Percentiles rank a stretch among this genome's conserved stretches.
Evolutionary conservation across 2,113 vertebrate genomes (phyloP).

Genomic region (Cyanoramphus novaezelandiae): DNA sequence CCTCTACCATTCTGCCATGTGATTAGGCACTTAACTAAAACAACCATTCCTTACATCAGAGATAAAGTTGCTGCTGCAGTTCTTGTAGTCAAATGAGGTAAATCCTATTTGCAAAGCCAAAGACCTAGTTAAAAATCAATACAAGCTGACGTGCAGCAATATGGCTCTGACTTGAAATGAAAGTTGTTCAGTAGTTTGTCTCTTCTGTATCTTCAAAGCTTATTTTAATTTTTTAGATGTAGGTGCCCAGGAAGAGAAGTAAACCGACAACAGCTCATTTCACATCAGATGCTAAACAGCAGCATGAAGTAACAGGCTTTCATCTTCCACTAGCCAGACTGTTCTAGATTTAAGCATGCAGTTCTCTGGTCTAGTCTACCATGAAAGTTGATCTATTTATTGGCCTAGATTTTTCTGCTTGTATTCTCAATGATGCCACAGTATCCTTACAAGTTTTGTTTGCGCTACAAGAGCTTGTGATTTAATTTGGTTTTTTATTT

Average conservation of each 20-base stretch:
- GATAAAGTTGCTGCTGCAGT: background rate
- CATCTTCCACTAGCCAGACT: slow-evolving; percentile 58
- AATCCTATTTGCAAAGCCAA: background rate
- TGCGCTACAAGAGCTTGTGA: background rate
- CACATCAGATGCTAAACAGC: slow-evolving; percentile 30
- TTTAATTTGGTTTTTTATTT: background rate
- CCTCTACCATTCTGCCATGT: background rate
- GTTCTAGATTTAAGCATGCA: slow-evolving; percentile 41
- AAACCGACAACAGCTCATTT: background rate
- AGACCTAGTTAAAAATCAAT: slow-evolving; percentile 28
- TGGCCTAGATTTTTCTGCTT: slow-evolving; percentile 52
- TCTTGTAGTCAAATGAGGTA: background rate
- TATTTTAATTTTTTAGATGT: slow-evolving; percentile 33
- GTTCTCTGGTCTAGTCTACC: slow-evolving; percentile 31
- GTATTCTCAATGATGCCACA: background rate
- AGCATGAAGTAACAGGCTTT: slow-evolving; percentile 48
- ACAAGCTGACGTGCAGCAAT: background rate
- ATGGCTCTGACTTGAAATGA: background rate
- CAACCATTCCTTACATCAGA: background rate
- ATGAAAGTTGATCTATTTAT: slow-evolving; percentile 59
- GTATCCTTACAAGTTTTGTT: background rate
- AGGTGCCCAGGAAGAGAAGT: slow-evolving; percentile 36
- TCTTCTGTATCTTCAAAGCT: slow-evolving; percentile 28
- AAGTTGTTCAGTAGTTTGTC: slow-evolving; percentile 38
- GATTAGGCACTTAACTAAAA: background rate